Percentiles rank a stretch among this genome's conserved stretches.
Conservation (phyloP, 2,797 vertebrate species). For the Selene dorsalis region DNA sequence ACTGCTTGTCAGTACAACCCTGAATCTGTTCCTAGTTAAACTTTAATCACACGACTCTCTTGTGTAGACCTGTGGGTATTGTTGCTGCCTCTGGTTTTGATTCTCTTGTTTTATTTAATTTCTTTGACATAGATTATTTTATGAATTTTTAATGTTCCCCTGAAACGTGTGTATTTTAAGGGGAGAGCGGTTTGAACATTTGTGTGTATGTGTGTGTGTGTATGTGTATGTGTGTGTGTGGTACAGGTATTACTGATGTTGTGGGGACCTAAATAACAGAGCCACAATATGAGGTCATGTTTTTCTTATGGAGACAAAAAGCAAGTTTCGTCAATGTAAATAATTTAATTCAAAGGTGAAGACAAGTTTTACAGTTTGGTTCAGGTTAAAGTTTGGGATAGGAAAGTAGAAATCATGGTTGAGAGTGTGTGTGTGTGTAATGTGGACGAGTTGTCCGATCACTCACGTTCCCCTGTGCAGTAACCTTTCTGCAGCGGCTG, state of each 20-base stretch:
- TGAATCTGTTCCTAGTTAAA: constrained; percentile 72
- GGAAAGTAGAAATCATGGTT: background rate
- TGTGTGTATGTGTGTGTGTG: background rate
- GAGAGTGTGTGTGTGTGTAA: background rate
- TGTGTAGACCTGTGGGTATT: constrained; percentile 37
- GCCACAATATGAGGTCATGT: background rate
- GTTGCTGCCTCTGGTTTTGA: constrained; percentile 60
- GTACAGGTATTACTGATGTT: background rate
- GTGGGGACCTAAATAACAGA: background rate
- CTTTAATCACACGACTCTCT: constrained; percentile 60
- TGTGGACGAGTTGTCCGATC: constrained; percentile 18
- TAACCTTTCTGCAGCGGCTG: constrained; percentile 51
- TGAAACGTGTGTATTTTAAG: background rate
- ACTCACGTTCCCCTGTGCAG: constrained; percentile 21
- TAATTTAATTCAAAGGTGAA: background rate
- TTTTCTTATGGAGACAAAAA: background rate
- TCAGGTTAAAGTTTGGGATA: background rate
- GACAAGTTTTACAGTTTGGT: background rate
- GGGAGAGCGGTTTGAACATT: background rate
- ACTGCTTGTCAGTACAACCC: constrained; percentile 33
- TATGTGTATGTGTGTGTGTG: background rate
- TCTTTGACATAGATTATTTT: constrained; percentile 53
- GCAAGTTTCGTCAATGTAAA: background rate
- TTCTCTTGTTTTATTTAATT: constrained; percentile 69
- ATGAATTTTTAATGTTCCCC: constrained; percentile 55